Conservation (phyloP, 2,888 invertebrate species). For the Mythimna impura region DNA sequence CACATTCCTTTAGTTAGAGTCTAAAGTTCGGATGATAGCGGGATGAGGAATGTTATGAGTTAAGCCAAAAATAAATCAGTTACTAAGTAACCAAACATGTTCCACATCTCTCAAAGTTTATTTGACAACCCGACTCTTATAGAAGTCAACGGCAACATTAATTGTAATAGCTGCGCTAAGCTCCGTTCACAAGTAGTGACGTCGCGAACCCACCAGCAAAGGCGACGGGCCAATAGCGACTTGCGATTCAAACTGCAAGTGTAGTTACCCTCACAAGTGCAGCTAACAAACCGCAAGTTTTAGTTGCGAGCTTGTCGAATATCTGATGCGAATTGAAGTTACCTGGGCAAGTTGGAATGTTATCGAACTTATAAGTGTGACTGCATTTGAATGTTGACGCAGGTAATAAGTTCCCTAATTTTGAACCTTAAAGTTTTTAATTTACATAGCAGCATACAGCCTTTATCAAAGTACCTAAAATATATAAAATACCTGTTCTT, state of each 20-base stretch:
- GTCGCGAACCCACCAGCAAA: conserved; percentile 1
- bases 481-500: too few relatives aligned
- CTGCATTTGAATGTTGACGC: conserved; percentile 15
- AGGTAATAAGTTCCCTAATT: background rate
- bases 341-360: conserved; percentile 33
- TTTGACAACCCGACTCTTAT: background rate
- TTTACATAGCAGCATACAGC: too few relatives aligned
- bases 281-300: conserved; percentile 37
- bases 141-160: conserved; percentile 16
- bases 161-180: conserved; percentile 7
- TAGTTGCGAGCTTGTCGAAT: conserved; percentile 29
- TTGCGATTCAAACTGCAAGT: conserved; percentile 7
- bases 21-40: too few relatives aligned
- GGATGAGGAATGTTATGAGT: too few relatives aligned
- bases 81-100: background rate
- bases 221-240: conserved; percentile 20
- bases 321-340: conserved; percentile 23
- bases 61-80: background rate
- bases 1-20: background rate
- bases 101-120: background rate
- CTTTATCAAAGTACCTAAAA: too few relatives aligned
- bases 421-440: background rate
- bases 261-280: conserved; percentile 5
- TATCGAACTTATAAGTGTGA: conserved; percentile 11
- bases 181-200: conserved; percentile 5